These are phyloP conservation scores for Spizella passerina DNA, from an alignment of 2,797 vertebrate species.

Conservation along the genomic window DNA sequence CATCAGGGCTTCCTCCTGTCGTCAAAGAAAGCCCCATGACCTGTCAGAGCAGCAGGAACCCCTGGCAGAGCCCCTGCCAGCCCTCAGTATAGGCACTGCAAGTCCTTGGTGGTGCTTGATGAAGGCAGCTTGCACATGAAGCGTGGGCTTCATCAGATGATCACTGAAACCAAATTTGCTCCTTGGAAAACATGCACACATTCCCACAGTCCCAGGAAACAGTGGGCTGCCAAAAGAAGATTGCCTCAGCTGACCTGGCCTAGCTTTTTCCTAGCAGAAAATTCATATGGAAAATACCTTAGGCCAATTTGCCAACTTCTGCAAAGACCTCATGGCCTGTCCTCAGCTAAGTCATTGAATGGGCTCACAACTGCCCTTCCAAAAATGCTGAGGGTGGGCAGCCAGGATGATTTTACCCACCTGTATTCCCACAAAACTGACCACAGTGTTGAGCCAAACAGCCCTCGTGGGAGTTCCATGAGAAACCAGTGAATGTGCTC, in stretches of 20 bases:
- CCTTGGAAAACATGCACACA: not conserved
- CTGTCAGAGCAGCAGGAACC: not conserved
- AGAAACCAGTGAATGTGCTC: not conserved
- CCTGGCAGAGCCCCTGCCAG: not conserved
- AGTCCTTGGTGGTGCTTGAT: not conserved
- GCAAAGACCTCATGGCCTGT: not conserved
- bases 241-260: not conserved
- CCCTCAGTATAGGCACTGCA: not conserved
- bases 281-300: not conserved
- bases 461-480: fast-evolving
- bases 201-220: not conserved
- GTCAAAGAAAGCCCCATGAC: not conserved
- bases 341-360: not conserved
- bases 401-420: not conserved
- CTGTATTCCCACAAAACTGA: not conserved
- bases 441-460: fast-evolving
- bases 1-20: not conserved
- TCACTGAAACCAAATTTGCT: not conserved
- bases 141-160: not conserved
- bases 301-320: not conserved
- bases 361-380: fast-evolving
- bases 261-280: not conserved
- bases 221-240: not conserved
- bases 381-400: not conserved
- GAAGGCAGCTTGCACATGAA: not conserved